Conservation (phyloP, 2,113 vertebrate species). For the Grammomys surdaster region DNA sequence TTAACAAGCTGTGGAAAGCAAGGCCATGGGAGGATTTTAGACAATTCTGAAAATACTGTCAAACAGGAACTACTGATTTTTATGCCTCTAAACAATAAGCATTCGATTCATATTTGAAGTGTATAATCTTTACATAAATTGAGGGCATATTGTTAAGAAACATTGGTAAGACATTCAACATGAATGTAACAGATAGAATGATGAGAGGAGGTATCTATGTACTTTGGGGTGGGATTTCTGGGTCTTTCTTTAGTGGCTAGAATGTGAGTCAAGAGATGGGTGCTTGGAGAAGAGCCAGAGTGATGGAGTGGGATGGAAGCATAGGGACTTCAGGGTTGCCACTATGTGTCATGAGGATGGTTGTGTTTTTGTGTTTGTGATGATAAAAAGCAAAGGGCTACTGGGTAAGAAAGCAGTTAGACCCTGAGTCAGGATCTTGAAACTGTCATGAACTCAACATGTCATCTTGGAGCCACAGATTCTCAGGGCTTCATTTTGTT, state of each 20-base stretch:
- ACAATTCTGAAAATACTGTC: slow-evolving; percentile 65
- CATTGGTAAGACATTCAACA: not conserved
- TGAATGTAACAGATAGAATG: not conserved
- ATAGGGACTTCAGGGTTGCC: not conserved
- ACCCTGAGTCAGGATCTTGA: not conserved
- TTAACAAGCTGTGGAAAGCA: slow-evolving; percentile 68
- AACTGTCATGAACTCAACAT: not conserved
- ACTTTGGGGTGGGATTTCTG: not conserved
- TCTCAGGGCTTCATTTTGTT: not conserved
- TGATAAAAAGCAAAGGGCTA: not conserved
- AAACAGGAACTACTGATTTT: slow-evolving; percentile 46
- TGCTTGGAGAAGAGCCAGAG: not conserved
- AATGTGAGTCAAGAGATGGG: rapidly evolving
- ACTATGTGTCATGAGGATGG: not conserved
- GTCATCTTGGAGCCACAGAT: not conserved
- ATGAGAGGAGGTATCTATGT: not conserved
- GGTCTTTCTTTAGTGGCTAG: not conserved
- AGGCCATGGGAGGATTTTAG: slow-evolving; percentile 81
- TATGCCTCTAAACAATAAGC: slow-evolving; percentile 40
- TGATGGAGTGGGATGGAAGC: not conserved
- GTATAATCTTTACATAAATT: slow-evolving; percentile 18
- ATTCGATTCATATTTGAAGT: slow-evolving; percentile 49
- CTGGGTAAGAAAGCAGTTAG: too few relatives aligned
- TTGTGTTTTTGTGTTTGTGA: not conserved
- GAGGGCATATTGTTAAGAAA: not conserved